Evolutionary conservation across 2,797 vertebrate genomes (phyloP), one percentile per base, ranked within the genome.

Genomic region (Phrynocephalus guinanensis): DNA sequence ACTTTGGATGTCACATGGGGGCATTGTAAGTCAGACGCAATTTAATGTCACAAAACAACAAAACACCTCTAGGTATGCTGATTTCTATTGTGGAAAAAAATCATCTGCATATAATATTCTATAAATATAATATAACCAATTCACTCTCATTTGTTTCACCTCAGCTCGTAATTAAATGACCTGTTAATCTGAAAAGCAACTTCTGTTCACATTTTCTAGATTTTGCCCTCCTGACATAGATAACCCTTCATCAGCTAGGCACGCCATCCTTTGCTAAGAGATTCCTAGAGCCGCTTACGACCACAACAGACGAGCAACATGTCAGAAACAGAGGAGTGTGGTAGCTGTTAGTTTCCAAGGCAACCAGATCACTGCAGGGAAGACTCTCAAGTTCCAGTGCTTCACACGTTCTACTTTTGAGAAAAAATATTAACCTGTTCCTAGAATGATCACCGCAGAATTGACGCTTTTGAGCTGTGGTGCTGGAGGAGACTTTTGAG

Each of bases 261-360:
- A 91, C 86, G 81, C 73, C 86, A 50, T 82, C 85, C 71, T 87
- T 89, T 88, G 82, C 73, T 63, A 92, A 80, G 38, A 20, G 50
- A 75, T 60, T 86, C 90, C 87, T 83, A 89, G 90, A 89, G 90
- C 88, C 90, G 92, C 89, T 89, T 93, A 89, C 89, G 90, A 84
- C 90, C 88, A 63, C 70, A 18, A 44, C 87, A 87, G 90, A 91
- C 91, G 79, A 84, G 18, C 86, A 66, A 70, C 87, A 86, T 70
- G 78, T 26, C 87, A 13, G 44, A 33, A 70, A 1, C 22, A 76
- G 82, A 68, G 91, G 71, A 81, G 88, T 88, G 90, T 38, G 89
- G 87, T 91, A 93, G 82, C 86, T 84, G 82, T 85, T 73, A 44
- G 92, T 94, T 93, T 87, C 94, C 90, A 94, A 82, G 93, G 93